Conservation (phyloP, 2,888 invertebrate genomes). For the Plagodis dolabraria region DNA sequence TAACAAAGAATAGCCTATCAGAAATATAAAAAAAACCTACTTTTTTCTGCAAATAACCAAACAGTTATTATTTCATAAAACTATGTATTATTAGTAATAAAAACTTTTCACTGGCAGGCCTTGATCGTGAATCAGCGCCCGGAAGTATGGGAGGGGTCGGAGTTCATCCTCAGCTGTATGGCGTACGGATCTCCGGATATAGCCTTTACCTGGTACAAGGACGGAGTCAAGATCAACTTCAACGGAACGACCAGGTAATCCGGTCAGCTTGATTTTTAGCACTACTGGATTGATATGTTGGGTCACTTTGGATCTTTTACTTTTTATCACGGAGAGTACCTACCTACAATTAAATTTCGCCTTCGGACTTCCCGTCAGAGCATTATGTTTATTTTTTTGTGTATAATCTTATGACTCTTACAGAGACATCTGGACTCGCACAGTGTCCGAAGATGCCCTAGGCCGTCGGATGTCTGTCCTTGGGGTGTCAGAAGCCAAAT, state of each 20-base stretch:
- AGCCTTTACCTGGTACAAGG: conserved; percentile 93
- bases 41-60: too few species aligned
- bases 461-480: conserved; percentile 87
- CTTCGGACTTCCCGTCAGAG: too few species aligned
- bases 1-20: too few species aligned
- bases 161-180: conserved; percentile 91
- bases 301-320: too few species aligned
- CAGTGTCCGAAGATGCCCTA: conserved; percentile 80
- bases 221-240: conserved; percentile 90
- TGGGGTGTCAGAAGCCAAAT: conserved; percentile 88
- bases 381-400: too few species aligned
- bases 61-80: too few species aligned
- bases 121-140: conserved; percentile 74
- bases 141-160: conserved; percentile 88
- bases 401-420: conserved; percentile 10
- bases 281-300: too few species aligned
- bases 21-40: too few species aligned
- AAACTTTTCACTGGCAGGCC: conserved; percentile 48
- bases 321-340: too few species aligned
- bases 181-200: conserved; percentile 91
- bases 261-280: too few species aligned
- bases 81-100: too few species aligned
- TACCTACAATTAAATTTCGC: too few species aligned
- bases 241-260: conserved; percentile 88
- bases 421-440: conserved; percentile 89